Evolutionary conservation across 2,888 invertebrate species (phyloP).

Genomic region (Elysia crispata): DNA sequence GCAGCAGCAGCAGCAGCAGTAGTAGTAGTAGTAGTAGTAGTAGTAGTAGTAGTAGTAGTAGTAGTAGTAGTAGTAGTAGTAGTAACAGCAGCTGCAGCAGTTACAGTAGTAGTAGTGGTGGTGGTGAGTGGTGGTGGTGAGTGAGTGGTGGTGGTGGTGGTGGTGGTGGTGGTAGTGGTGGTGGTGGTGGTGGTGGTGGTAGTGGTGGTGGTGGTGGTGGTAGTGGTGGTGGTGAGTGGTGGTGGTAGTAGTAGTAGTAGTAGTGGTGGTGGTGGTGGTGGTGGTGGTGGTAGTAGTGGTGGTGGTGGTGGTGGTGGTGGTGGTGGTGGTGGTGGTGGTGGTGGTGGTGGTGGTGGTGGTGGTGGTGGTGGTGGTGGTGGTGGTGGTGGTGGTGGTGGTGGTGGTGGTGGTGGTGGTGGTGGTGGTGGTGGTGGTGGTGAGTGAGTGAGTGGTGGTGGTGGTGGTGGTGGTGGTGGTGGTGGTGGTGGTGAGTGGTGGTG

Average conservation of each 20-base stretch:
- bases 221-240: too few species aligned
- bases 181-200: neutral
- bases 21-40: neutral
- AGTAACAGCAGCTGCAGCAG: too few species aligned
- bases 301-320: neutral
- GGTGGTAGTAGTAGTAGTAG: conserved; percentile 9
- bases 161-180: neutral
- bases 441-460: too few species aligned
- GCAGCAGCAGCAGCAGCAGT: too few species aligned
- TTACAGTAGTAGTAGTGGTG: too few species aligned
- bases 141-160: too few species aligned
- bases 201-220: neutral
- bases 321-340: neutral
- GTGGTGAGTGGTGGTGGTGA: too few species aligned
- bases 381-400: neutral
- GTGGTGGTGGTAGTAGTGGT: neutral
- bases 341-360: neutral
- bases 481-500: too few species aligned
- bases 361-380: neutral
- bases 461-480: too few species aligned
- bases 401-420: too few species aligned
- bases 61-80: conserved; percentile 40
- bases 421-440: too few species aligned
- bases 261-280: neutral
- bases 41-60: conserved; percentile 30